phyloP scores from a whole-genome alignment of 1,140 invertebrate species.

The Brachionus paranguensis region DNA sequence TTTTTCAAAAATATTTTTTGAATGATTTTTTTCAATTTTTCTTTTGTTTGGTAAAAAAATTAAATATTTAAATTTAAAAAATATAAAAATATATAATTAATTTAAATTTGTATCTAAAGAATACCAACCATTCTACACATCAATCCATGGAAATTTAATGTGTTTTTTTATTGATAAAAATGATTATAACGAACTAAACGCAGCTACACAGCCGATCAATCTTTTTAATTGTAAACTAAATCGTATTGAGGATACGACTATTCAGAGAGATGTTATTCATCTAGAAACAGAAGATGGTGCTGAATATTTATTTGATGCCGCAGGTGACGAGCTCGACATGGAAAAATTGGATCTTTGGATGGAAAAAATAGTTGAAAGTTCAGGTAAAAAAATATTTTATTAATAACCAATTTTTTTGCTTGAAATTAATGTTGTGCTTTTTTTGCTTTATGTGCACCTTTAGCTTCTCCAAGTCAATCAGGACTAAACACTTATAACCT shows the following conservation, averaged over 20 bases:
- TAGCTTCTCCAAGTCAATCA: neutral
- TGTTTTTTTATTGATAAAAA: slow-evolving; percentile 32
- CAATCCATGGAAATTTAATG: slow-evolving; percentile 25
- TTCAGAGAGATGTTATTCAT: slow-evolving; percentile 29
- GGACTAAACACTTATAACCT: neutral
- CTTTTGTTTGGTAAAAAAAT: neutral
- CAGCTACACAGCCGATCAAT: slow-evolving; percentile 11
- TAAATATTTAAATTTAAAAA: too few relatives aligned
- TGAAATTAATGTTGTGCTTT: neutral
- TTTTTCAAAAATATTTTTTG: too few relatives aligned
- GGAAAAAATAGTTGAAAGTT: slow-evolving; percentile 14
- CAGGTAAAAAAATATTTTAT: neutral
- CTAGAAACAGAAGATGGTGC: slow-evolving; percentile 36
- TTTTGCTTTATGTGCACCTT: neutral
- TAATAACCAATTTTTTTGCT: neutral
- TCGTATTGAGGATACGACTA: slow-evolving; percentile 3
- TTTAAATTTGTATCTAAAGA: neutral
- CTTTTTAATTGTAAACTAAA: slow-evolving; percentile 15
- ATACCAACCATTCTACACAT: slow-evolving; percentile 13
- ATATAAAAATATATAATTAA: neutral
- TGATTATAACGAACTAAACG: slow-evolving; percentile 31
- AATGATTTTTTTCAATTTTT: too few relatives aligned
- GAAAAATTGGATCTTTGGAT: slow-evolving; percentile 26
- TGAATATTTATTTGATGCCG: slow-evolving; percentile 31
- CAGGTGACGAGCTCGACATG: neutral